phyloP scores from a whole-genome alignment of 2,797 vertebrate genomes.

The Neomorphus geoffroyi region DNA sequence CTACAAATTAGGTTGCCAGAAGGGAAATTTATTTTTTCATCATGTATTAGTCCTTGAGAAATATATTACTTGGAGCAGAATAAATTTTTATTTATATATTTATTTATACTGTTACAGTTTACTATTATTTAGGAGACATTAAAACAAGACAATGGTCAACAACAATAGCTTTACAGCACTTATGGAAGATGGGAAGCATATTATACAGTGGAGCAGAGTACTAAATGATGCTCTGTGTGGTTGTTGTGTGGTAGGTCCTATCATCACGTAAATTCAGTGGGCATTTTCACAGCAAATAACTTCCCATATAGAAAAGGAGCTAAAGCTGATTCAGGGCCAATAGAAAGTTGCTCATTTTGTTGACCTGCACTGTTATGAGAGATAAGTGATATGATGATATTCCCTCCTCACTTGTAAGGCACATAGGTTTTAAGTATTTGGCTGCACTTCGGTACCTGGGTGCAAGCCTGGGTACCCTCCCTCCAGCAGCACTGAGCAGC shows the following conservation, averaged over 20 bases:
- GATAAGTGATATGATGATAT: background rate
- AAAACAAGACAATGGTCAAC: slow-evolving; percentile 66
- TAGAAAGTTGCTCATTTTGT: background rate
- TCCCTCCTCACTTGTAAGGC: background rate
- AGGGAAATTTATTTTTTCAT: slow-evolving; percentile 69
- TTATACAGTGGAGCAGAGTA: background rate
- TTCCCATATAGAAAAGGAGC: background rate
- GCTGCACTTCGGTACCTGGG: background rate
- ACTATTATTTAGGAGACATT: slow-evolving; percentile 69
- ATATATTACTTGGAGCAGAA: slow-evolving; percentile 46
- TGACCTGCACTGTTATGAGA: background rate
- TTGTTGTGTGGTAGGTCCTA: background rate
- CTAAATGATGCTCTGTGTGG: background rate
- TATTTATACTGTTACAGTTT: slow-evolving; percentile 39
- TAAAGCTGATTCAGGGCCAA: slow-evolving; percentile 1
- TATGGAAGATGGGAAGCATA: slow-evolving; percentile 6
- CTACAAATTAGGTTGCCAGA: slow-evolving; percentile 76
- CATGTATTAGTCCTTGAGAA: slow-evolving; percentile 59
- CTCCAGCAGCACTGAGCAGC: background rate
- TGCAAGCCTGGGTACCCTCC: no score
- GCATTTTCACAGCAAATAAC: background rate
- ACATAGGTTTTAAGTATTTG: background rate
- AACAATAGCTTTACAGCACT: slow-evolving; percentile 50
- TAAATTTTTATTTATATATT: background rate
- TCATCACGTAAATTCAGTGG: background rate